Evolutionary conservation across 2,113 vertebrate species (phyloP), one percentile per base, ranked within the genome.

Genomic region (Catagonus wagneri): DNA sequence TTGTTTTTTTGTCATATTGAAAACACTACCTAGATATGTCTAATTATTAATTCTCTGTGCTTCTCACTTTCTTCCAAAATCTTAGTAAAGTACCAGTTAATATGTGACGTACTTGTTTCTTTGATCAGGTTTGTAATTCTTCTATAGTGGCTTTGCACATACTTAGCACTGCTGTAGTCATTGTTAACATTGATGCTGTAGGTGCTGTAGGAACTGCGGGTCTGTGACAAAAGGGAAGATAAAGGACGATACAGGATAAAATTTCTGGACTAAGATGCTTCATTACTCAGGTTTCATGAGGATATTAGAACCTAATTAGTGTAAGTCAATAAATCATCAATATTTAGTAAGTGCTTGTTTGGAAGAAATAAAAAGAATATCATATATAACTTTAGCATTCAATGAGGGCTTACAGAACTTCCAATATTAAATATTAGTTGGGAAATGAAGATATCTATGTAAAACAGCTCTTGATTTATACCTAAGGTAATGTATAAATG

Each of bases 1-100:
- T 93, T 96, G 61, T 12, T 95, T 95, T 74, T 86, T 34, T 94
- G 32, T 83, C 84, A 50, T 89, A 5, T 68, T 79, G 36, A 90
- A 23, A 25, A 65, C 29, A 4, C 69, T 95, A 54, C 52, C 15
- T 96, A 36, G 15, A 60, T 85, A 39, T 71, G 56, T 50, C 15
- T 96, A 36, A 13, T 63, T 85, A 39, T 71, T 60, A 93, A 60
- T 96, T 86, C 14, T 75, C 16, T 81, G 15, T 58, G 93, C 81
- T 50, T 25, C 66, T 81, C 63, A 81, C 69, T 69, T 94, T 93
- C 83, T 79, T 88, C n/a, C 32, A 92, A 58, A 44, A 36, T 93
- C 39, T 93, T 93, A 86, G 44, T 27, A 95, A 17, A 84, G 20
- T 87, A 96, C 11, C 29, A 89, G 63, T 97, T 96, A 98, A 97